Evolutionary conservation across 37 sponge, comb jelly and placozoan genomes (phyloP), one percentile per base, ranked within the genome.

Genomic region (Halichondria panicea): DNA sequence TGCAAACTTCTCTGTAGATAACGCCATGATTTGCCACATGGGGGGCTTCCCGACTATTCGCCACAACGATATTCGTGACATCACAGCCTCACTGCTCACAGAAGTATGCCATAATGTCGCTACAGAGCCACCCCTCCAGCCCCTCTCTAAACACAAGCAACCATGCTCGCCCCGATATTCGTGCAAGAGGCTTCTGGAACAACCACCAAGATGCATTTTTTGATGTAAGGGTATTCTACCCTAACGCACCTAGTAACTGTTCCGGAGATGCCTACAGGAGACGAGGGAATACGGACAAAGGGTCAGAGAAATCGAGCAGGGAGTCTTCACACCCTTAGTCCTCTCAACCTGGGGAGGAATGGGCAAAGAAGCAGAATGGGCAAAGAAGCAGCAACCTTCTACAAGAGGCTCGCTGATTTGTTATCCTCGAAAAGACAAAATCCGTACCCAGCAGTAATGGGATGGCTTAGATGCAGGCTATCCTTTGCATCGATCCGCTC

Each of bases 191-290:
- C 30, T 77, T 77, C 55, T 77, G 77, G 77, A 48, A 64, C 39
- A 32, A 35, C 11, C 18, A 27, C 7, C 38, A 77, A 54, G 53
- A 50, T 63, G 77, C 66, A 77, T 77, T 77, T 50, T 77, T 77
- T 55, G 68, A 78, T 68, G 79, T 78, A 42, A 21, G 68, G 79
- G 79, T 78, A 34, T 78, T 78, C 43, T 50, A 78, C 58, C 68
- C 79, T 30, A 68, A 78, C 56, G 79, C 79, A 34, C 59, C 79
- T 22, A 75, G 75, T 27, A 43, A 62, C 27, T 33, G 75, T 75
- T 62, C 75, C 22, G 27, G 27, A 22, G 19, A 44, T 40, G 63
- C 60, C 50, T 75, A 75, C 62, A 75, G 44, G 63, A 60, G 31
- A 43, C 75, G 62, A 2, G 75, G 19, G 75, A 60, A 45, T 59